phyloP scores from a whole-genome alignment of 1,140 invertebrate genomes.

The Hylaeus anthracinus region DNA sequence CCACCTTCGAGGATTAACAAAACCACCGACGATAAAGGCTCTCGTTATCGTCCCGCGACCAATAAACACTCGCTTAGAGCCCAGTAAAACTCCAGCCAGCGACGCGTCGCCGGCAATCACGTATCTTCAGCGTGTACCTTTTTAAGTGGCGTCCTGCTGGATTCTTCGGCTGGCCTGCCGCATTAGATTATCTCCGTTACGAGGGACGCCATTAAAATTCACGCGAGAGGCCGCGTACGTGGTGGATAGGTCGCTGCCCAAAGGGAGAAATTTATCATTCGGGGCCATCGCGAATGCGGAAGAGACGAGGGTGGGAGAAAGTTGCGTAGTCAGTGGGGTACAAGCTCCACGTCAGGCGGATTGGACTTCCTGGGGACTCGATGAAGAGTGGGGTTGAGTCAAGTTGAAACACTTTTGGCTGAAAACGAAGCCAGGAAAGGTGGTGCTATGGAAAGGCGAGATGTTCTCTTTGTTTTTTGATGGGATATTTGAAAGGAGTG shows the following conservation, averaged over 20 bases:
- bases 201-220: constrained; percentile 35
- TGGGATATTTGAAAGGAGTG: too few species aligned
- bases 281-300: not conserved
- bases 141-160: not conserved
- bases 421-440: too few species aligned
- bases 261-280: constrained; percentile 46
- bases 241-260: constrained; percentile 20
- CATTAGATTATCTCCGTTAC: constrained; percentile 11
- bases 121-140: not conserved
- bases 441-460: too few species aligned
- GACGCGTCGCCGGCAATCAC: not conserved
- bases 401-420: too few species aligned
- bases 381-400: too few species aligned
- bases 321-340: not conserved
- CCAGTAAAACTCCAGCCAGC: not conserved
- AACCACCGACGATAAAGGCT: not conserved
- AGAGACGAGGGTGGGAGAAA: too few species aligned
- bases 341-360: too few species aligned
- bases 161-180: not conserved
- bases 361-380: too few species aligned
- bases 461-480: too few species aligned
- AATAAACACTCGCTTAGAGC: constrained; percentile 15
- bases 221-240: constrained; percentile 27
- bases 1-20: not conserved
- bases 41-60: not conserved